Base-by-base conservation (phyloP, 2,797 vertebrate species). In the Rhinophrynus dorsalis region DNA sequence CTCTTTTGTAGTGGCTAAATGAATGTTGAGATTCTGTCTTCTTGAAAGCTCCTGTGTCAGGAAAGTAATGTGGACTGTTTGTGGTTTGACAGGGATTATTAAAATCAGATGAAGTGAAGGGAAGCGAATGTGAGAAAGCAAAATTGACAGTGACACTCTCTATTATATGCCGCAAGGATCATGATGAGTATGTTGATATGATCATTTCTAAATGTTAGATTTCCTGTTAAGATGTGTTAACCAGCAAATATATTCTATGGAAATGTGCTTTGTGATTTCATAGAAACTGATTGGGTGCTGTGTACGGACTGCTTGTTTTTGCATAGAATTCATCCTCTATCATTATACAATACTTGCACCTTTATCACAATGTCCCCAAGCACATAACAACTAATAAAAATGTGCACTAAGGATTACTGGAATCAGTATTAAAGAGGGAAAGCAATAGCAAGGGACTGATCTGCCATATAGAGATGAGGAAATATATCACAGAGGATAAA, bases 81-180 rank as follows among this genome's bases (percentile, higher is more conserved):
- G 92, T 92, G 92, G 88, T 92, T 96, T 98, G 96, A 97, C 96
- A 95, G 92, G 94, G 93, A 96, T 99, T 96, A 97, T 98, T 99
- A 96, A 96, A 98, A 97, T 96, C 92, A 92, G 92, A 91, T 89
- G 89, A 91, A 92, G 90, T 93, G 93, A 92, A 91, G 83, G 89
- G 84, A 90, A 90, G 82, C 78, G 89, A 91, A 88, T 90, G 85
- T 89, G 90, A 93, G 93, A 90, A 91, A 92, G 88, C 86, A 88
- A 91, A 98, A 97, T 98, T 96, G 96, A 96, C 93, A 95, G 85
- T 96, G 96, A 96, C 95, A 95, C 88, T 90, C 90, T 96, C 90
- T 91, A 94, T 97, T 97, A 96, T 94, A 92, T 93, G 90, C 87
- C 88, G 93, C 90, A 93, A 94, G 92, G 92, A 93, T 95, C 89